phyloP scores from a whole-genome alignment of 2,888 invertebrate species.

The Polyommatus iphigenia region DNA sequence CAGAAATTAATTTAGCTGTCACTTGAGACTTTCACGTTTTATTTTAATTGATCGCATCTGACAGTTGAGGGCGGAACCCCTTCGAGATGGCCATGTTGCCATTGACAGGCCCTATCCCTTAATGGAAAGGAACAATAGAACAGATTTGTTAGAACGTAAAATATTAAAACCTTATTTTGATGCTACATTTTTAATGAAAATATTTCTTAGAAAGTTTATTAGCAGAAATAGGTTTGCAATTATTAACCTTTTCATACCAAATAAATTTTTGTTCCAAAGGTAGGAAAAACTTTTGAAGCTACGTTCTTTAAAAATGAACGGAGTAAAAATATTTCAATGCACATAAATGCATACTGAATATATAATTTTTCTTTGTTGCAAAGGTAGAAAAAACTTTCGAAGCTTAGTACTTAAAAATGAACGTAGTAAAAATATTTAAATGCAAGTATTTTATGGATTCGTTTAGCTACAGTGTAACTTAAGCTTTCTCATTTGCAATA shows the following conservation, averaged over 20 bases:
- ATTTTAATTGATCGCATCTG: constrained; percentile 3
- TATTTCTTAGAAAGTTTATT: too few species aligned
- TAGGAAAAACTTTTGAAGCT: too few species aligned
- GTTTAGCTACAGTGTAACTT: not conserved
- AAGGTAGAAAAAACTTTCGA: not conserved
- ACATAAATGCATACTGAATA: too few species aligned
- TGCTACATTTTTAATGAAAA: not conserved
- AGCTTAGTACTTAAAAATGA: not conserved
- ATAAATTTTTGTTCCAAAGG: too few species aligned
- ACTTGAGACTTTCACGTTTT: not conserved
- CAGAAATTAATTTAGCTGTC: constrained; percentile 12
- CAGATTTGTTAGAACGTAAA: not conserved
- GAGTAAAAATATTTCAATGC: too few species aligned
- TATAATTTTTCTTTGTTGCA: too few species aligned
- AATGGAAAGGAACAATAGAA: constrained; percentile 3
- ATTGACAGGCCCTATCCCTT: not conserved
- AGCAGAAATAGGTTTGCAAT: too few species aligned
- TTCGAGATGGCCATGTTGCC: not conserved
- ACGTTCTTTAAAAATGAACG: too few species aligned
- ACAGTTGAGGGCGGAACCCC: not conserved
- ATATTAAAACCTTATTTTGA: not conserved
- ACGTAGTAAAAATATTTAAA: not conserved
- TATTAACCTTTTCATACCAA: too few species aligned
- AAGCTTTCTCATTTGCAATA: not conserved
- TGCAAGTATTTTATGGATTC: not conserved